These are phyloP conservation scores for Agrotis ipsilon DNA, from an alignment of 2,888 invertebrate genomes.

Conservation along the genomic window DNA sequence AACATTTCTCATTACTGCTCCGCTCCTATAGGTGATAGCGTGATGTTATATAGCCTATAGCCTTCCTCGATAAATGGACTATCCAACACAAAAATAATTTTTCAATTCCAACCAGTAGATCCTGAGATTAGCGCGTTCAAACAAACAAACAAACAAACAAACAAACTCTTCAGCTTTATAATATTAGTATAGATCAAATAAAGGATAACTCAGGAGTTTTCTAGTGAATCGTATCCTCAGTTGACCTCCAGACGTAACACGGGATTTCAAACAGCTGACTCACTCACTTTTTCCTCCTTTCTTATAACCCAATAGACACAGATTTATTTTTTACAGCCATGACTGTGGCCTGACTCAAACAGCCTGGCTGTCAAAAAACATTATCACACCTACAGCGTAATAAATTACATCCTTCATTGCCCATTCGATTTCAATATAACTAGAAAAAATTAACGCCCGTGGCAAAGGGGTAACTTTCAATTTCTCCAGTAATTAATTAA, in stretches of 20 bases:
- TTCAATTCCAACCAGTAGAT: no score
- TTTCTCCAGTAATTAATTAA: constrained; percentile 89
- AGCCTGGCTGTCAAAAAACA: constrained; percentile 53
- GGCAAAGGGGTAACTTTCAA: constrained; percentile 86
- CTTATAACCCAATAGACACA: constrained; percentile 13
- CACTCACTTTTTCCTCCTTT: constrained; percentile 33
- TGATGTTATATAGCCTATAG: no score
- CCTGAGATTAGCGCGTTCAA: no score
- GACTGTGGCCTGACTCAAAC: constrained; percentile 33
- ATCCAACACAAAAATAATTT: no score
- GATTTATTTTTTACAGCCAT: constrained; percentile 44
- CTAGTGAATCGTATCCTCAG: background rate
- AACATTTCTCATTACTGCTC: no score
- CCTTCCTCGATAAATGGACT: no score
- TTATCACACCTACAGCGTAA: constrained; percentile 61
- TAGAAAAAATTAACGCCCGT: constrained; percentile 64
- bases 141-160: no score
- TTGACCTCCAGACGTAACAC: constrained; percentile 27
- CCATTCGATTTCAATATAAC: constrained; percentile 67
- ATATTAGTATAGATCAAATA: no score
- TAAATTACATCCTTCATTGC: constrained; percentile 68
- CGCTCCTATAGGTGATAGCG: no score
- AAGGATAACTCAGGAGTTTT: background rate
- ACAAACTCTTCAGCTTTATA: no score
- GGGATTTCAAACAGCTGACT: constrained; percentile 48